Percentiles rank a stretch among this genome's conserved stretches.
Evolutionary conservation across 2,113 vertebrate genomes (phyloP).

Genomic region (Daphoenositta chrysoptera): DNA sequence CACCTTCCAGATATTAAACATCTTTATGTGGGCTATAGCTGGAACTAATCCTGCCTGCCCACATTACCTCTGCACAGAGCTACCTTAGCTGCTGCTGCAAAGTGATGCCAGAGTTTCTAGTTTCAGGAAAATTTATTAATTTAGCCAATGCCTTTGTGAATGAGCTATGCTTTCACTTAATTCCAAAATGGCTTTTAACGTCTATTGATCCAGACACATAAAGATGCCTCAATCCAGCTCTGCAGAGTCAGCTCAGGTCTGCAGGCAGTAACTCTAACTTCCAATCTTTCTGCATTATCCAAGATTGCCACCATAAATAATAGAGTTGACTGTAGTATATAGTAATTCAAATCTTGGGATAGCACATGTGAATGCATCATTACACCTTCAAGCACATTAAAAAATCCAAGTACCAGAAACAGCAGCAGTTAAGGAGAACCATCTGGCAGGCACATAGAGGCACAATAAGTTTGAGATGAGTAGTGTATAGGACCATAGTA

Average conservation of each 20-base stretch:
- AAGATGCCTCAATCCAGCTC: background rate
- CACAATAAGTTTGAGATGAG: background rate
- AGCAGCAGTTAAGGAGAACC: background rate
- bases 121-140: background rate
- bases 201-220: background rate
- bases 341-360: background rate
- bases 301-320: background rate
- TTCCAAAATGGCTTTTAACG: conserved; percentile 13
- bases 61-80: background rate
- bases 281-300: background rate
- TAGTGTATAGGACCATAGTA: background rate
- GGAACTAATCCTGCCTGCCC: background rate
- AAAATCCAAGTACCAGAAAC: background rate
- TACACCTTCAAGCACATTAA: background rate
- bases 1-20: background rate
- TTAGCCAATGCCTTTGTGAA: background rate
- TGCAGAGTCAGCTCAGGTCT: background rate
- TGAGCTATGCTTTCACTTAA: background rate
- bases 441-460: background rate
- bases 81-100: background rate
- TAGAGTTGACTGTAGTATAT: background rate
- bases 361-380: background rate
- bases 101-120: background rate
- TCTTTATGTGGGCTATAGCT: accelerated
- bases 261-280: background rate